A percentile compares a stretch with the other conserved stretches of the same genome.
phyloP scores from a whole-genome alignment of 2,113 vertebrate species.

The Gobio gobio region DNA sequence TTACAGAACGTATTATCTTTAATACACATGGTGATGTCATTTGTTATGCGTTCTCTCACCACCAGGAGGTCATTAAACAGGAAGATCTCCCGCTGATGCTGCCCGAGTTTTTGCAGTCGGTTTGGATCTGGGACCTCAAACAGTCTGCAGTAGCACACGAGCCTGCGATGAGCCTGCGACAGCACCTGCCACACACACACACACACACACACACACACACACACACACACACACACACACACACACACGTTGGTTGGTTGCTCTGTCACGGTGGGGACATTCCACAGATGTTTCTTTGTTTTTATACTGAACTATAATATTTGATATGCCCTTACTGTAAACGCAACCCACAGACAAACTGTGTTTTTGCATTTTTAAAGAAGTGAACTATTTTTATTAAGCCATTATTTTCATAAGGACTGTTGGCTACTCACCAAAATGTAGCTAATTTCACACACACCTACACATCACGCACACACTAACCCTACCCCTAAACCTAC shows the following conservation, averaged over 20 bases:
- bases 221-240: neutral
- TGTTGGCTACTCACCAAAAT: neutral
- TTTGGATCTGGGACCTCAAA: constrained; percentile 98
- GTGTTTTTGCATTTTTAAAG: neutral
- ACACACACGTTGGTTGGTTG: no score
- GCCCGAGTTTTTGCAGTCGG: constrained; percentile 96
- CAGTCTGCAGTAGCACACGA: constrained; percentile 97
- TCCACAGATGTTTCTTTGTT: neutral
- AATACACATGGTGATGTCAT: no score
- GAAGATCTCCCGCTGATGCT: constrained; percentile 99
- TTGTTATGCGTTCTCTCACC: constrained; percentile 72
- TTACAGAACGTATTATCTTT: neutral
- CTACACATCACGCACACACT: neutral
- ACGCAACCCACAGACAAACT: neutral
- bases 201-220: constrained; percentile 45
- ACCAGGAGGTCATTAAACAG: constrained; percentile 99
- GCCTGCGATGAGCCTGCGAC: constrained; percentile 91
- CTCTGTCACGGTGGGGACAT: no score
- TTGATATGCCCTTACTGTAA: neutral
- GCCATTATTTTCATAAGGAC: neutral
- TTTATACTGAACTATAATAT: neutral
- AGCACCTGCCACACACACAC: constrained; percentile 80
- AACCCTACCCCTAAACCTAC: neutral
- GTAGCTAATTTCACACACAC: constrained; percentile 25
- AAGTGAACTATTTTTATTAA: neutral